These are phyloP conservation scores for Drosophila recens DNA, from an alignment of 2,888 invertebrate genomes.

Conservation along the genomic window DNA sequence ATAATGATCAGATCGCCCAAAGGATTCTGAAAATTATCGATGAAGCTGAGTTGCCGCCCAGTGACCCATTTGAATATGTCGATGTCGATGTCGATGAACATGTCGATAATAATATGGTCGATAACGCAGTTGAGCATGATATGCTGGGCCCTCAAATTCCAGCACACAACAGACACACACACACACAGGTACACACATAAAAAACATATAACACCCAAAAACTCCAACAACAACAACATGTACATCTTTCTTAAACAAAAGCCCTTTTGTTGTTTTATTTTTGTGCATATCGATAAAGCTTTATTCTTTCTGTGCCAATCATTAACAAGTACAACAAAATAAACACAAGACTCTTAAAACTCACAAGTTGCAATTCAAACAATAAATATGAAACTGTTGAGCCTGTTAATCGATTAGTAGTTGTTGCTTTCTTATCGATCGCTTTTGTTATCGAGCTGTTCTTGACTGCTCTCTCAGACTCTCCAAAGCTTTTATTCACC, in stretches of 20 bases:
- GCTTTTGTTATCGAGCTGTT: background rate
- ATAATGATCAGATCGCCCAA: background rate
- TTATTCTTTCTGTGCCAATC: background rate
- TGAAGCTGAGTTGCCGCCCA: background rate
- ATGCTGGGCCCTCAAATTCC: background rate
- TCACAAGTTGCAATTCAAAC: constrained; percentile 4
- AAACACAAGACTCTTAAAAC: background rate
- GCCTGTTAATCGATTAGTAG: background rate
- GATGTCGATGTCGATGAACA: background rate
- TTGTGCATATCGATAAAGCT: background rate
- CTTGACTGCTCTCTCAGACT: background rate
- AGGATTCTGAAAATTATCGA: constrained; percentile 34
- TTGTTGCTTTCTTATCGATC: background rate
- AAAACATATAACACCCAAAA: background rate
- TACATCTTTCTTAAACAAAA: background rate
- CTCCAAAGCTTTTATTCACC: too few relatives aligned
- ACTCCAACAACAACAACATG: background rate
- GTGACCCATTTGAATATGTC: background rate
- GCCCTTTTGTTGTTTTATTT: background rate
- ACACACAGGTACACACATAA: background rate
- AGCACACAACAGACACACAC: background rate
- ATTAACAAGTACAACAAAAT: background rate
- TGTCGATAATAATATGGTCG: background rate
- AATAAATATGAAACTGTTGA: background rate
- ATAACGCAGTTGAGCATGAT: background rate